Evolutionary conservation across 2,888 invertebrate species (phyloP).

Genomic region (Bellardia pandia): DNA sequence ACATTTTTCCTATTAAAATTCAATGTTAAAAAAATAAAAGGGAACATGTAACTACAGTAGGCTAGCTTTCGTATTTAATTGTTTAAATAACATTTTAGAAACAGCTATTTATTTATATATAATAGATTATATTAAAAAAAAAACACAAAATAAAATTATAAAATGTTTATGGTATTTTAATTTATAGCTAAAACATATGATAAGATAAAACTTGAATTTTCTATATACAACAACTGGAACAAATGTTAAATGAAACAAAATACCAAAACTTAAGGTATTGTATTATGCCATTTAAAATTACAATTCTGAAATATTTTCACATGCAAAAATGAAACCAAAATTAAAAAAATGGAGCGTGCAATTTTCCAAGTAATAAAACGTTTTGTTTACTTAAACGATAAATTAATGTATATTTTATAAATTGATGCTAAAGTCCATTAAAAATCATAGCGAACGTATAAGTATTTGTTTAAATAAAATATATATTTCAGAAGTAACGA

Average conservation of each 20-base stretch:
- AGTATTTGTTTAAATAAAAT: constrained; percentile 13
- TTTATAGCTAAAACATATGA: not conserved
- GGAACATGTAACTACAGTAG: too few species aligned
- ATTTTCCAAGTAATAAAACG: not conserved
- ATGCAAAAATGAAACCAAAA: not conserved
- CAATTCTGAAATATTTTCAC: not conserved
- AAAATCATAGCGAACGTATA: not conserved
- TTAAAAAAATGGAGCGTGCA: not conserved
- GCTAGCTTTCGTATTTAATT: too few species aligned
- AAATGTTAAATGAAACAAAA: not conserved
- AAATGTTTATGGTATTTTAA: not conserved
- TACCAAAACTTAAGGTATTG: not conserved
- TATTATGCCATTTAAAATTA: not conserved
- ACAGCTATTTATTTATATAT: too few species aligned
- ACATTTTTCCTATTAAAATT: too few species aligned
- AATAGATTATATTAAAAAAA: not conserved
- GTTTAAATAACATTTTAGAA: too few species aligned
- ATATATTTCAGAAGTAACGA: not conserved
- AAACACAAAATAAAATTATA: not conserved
- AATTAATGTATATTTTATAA: constrained; percentile 25
- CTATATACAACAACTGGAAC: not conserved
- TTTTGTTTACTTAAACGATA: constrained; percentile 38
- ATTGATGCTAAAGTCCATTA: constrained; percentile 32
- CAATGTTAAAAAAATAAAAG: too few species aligned
- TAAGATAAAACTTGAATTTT: constrained; percentile 22